These are phyloP conservation scores for Xiphydria camelus DNA, from an alignment of 2,888 invertebrate genomes.

Conservation along the genomic window DNA sequence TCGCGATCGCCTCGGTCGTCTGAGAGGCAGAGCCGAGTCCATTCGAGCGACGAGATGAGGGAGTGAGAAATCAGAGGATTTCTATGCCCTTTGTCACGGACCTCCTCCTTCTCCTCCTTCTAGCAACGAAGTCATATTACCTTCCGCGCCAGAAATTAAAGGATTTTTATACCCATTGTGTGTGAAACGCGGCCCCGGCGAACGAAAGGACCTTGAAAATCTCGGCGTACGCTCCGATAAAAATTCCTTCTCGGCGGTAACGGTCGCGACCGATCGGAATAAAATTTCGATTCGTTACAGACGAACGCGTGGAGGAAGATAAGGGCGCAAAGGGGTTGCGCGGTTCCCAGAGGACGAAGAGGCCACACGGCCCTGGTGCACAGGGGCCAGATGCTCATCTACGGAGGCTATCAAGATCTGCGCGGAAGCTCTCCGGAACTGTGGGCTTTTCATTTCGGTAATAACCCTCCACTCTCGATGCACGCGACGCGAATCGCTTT, in stretches of 20 bases:
- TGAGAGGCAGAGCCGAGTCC: too few relatives aligned
- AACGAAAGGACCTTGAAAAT: too few relatives aligned
- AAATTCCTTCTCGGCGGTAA: too few relatives aligned
- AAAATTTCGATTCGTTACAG: too few relatives aligned
- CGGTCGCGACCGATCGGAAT: neutral
- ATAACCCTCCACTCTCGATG: conserved; percentile 29
- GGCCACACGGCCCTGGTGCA: conserved; percentile 83
- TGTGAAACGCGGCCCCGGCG: too few relatives aligned
- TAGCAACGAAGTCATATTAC: conserved; percentile 4
- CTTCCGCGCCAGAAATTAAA: conserved; percentile 13
- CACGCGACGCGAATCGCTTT: too few relatives aligned
- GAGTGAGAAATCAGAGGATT: conserved; percentile 32
- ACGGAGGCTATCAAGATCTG: conserved; percentile 86
- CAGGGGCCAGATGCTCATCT: conserved; percentile 78
- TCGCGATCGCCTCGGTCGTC: too few relatives aligned
- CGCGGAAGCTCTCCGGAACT: conserved; percentile 82
- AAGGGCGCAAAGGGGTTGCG: conserved; percentile 61
- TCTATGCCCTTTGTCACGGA: conserved; percentile 31
- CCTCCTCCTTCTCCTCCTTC: conserved; percentile 12
- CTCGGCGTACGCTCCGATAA: neutral
- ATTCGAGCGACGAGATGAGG: conserved; percentile 24
- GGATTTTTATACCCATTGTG: conserved; percentile 22
- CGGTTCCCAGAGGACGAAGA: conserved; percentile 75
- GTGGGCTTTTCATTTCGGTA: conserved; percentile 88
- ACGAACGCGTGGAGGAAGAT: conserved; percentile 66